These are phyloP conservation scores for Drosophila pseudotalamancana DNA, from an alignment of 2,888 invertebrate species.

Conservation along the genomic window DNA sequence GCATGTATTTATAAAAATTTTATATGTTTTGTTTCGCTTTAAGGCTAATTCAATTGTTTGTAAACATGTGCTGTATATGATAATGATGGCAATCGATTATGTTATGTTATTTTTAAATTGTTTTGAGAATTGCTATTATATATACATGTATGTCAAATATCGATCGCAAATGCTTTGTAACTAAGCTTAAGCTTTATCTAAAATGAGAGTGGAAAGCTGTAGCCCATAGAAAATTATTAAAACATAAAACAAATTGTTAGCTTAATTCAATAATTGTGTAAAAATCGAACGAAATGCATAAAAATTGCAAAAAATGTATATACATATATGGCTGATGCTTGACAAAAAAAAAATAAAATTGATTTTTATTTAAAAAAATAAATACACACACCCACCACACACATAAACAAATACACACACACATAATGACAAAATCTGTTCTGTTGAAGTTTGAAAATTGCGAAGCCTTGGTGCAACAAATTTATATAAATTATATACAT, in stretches of 20 bases:
- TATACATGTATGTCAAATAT: slow-evolving; percentile 22
- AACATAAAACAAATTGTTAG: slow-evolving; percentile 46
- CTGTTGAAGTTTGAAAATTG: slow-evolving; percentile 23
- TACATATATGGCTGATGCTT: slow-evolving; percentile 43
- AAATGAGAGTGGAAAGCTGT: slow-evolving; percentile 22
- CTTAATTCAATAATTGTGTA: slow-evolving; percentile 40
- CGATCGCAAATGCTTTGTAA: slow-evolving; percentile 42
- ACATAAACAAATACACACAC: slow-evolving; percentile 12
- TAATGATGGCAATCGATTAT: slow-evolving; percentile 55
- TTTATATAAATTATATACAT: slow-evolving; percentile 40
- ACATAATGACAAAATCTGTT: slow-evolving; percentile 9
- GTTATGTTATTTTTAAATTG: slow-evolving; percentile 69
- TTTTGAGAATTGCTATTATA: slow-evolving; percentile 53
- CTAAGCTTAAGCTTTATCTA: slow-evolving; percentile 46
- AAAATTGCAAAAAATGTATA: slow-evolving; percentile 35
- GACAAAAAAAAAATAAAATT: slow-evolving; percentile 38
- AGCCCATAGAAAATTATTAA: slow-evolving; percentile 13
- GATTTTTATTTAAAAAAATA: slow-evolving; percentile 35
- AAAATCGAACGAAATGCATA: slow-evolving; percentile 42
- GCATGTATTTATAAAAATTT: slow-evolving; percentile 5
- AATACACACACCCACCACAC: background rate
- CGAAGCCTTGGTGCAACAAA: slow-evolving; percentile 29
- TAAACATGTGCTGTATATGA: slow-evolving; percentile 56
- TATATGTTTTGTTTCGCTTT: slow-evolving; percentile 64
- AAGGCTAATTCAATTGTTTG: slow-evolving; percentile 76